Percentiles rank a stretch among this genome's conserved stretches.
Evolutionary conservation across 2,113 vertebrate genomes (phyloP).

Genomic region (Leptobrachium leishanense): DNA sequence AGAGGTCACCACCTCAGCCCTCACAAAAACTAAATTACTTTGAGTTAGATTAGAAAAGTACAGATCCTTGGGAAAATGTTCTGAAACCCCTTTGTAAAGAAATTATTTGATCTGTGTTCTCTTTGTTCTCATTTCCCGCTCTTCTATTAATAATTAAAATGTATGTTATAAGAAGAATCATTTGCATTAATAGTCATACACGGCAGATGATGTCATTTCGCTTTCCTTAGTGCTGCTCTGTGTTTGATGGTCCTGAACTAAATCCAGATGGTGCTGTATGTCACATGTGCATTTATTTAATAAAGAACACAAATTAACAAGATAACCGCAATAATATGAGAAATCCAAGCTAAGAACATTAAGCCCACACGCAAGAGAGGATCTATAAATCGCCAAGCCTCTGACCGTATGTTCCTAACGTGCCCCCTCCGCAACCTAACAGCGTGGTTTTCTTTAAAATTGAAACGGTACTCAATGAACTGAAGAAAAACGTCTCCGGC

Average conservation of each 20-base stretch:
- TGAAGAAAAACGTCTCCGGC: not conserved
- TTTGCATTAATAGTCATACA: not conserved
- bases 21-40: too few relatives aligned
- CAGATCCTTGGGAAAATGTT: too few relatives aligned
- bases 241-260: not conserved
- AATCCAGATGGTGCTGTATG: not conserved
- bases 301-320: not conserved
- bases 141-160: too few relatives aligned
- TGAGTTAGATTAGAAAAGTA: too few relatives aligned
- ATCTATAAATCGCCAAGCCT: not conserved
- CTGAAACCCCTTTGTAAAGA: too few relatives aligned
- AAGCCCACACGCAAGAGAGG: too few relatives aligned
- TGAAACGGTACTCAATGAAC: not conserved
- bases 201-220: not conserved
- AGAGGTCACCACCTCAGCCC: too few relatives aligned
- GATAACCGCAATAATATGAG: not conserved
- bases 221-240: too few relatives aligned
- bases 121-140: too few relatives aligned
- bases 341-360: too few relatives aligned
- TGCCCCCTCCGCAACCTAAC: not conserved
- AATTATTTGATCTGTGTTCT: too few relatives aligned
- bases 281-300: not conserved
- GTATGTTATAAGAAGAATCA: not conserved
- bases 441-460: not conserved
- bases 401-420: not conserved